These are phyloP conservation scores for Bombus turneri DNA, from an alignment of 1,140 invertebrate genomes.

Conservation along the genomic window DNA sequence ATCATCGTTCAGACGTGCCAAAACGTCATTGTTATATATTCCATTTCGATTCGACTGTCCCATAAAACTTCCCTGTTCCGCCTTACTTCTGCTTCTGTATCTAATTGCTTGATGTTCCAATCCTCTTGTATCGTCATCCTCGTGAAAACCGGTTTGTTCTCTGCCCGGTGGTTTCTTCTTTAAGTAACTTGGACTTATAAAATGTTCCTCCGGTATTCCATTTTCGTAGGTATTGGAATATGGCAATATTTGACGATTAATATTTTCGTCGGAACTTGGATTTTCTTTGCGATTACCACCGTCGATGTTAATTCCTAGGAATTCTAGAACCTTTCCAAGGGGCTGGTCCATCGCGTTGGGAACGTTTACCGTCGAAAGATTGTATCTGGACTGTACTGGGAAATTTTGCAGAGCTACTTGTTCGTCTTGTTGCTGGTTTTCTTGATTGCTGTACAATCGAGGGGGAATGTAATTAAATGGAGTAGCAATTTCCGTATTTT, in stretches of 20 bases:
- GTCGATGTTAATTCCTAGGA: conserved; percentile 20
- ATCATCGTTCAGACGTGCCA: neutral
- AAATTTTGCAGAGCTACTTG: neutral
- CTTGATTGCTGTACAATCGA: neutral
- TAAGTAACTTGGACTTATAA: conserved; percentile 28
- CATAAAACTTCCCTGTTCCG: neutral
- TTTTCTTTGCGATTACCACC: neutral
- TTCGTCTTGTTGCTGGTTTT: neutral
- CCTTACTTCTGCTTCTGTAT: neutral
- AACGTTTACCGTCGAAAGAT: neutral
- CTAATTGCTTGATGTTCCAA: neutral
- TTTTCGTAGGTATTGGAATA: conserved; percentile 1
- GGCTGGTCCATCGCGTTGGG: conserved; percentile 34
- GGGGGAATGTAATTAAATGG: neutral
- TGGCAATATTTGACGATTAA: neutral
- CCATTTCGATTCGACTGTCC: neutral
- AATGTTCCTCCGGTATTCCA: conserved; percentile 24
- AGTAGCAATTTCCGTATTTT: neutral
- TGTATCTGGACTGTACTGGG: neutral
- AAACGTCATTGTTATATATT: neutral
- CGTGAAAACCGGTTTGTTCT: neutral
- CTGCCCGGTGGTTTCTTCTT: neutral
- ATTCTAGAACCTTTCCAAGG: conserved; percentile 28
- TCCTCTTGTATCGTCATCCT: neutral
- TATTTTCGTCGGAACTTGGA: neutral